Percentiles rank a stretch among this genome's conserved stretches.
Conservation (phyloP, 2,113 vertebrate species). For the Condylura cristata region DNA sequence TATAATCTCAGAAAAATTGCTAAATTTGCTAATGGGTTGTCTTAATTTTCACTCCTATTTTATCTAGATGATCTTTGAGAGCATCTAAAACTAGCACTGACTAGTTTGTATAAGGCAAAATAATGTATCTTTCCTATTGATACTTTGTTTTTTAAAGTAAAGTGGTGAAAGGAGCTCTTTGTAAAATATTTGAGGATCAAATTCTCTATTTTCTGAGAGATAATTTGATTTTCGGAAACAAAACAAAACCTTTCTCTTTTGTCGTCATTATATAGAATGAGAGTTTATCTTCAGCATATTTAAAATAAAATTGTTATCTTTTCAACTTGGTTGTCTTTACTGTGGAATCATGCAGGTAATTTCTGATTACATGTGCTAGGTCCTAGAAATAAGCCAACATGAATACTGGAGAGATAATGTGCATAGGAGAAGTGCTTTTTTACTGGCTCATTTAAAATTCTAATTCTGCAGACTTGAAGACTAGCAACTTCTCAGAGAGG, state of each 20-base stretch:
- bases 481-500: constrained; percentile 1
- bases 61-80: background rate
- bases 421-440: background rate
- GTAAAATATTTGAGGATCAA: background rate
- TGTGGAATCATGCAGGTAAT: background rate
- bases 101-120: background rate
- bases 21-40: background rate
- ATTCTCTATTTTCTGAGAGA: background rate
- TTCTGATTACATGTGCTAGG: background rate
- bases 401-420: background rate
- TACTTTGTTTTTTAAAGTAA: constrained; percentile 36
- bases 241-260: background rate
- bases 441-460: background rate
- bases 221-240: background rate
- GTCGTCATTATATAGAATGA: background rate
- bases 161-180: constrained; percentile 5
- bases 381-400: background rate
- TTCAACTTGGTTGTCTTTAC: constrained; percentile 14
- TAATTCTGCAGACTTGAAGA: background rate
- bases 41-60: background rate
- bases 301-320: constrained; percentile 25
- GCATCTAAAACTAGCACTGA: background rate
- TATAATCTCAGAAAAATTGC: constrained; percentile 7
- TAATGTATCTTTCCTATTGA: constrained; percentile 31
- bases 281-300: background rate